phyloP scores from a whole-genome alignment of 1,140 invertebrate genomes.

The Drosophila kepulauana region DNA sequence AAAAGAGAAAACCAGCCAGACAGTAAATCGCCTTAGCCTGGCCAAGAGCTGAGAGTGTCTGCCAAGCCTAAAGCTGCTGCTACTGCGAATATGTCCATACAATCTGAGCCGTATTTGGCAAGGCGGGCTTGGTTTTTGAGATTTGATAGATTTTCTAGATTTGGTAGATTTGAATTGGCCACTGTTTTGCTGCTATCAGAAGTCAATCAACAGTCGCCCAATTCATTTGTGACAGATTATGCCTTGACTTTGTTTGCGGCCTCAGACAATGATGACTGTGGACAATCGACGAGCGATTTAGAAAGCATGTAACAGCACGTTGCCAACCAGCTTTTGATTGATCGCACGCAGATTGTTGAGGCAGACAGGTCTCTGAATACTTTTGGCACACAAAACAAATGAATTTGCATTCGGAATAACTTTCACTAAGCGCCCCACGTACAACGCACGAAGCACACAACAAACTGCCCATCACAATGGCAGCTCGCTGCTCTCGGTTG shows the following conservation, averaged over 20 bases:
- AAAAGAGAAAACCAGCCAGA: conserved; percentile 58
- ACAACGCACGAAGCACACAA: background rate
- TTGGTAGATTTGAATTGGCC: conserved; percentile 60
- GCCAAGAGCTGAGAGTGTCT: conserved; percentile 21
- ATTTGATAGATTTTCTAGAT: conserved; percentile 43
- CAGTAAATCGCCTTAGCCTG: conserved; percentile 37
- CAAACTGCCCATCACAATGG: conserved; percentile 12
- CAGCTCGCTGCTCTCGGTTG: background rate
- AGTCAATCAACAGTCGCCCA: conserved; percentile 64
- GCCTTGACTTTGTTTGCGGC: conserved; percentile 65
- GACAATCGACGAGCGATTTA: conserved; percentile 47
- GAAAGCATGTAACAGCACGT: conserved; percentile 51
- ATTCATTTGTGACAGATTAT: conserved; percentile 78
- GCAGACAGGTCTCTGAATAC: conserved; percentile 13
- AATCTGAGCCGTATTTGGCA: conserved; percentile 58
- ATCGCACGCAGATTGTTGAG: conserved; percentile 43
- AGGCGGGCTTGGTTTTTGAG: conserved; percentile 15
- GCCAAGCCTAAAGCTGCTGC: background rate
- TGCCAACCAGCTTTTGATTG: conserved; percentile 48
- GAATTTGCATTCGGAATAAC: conserved; percentile 70
- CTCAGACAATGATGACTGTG: background rate
- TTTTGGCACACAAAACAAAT: conserved; percentile 63
- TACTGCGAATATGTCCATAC: conserved; percentile 36
- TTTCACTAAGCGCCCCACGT: conserved; percentile 47
- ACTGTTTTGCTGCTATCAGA: conserved; percentile 57